phyloP scores from a whole-genome alignment of 2,113 vertebrate genomes.

The Pleuronectes platessa region DNA sequence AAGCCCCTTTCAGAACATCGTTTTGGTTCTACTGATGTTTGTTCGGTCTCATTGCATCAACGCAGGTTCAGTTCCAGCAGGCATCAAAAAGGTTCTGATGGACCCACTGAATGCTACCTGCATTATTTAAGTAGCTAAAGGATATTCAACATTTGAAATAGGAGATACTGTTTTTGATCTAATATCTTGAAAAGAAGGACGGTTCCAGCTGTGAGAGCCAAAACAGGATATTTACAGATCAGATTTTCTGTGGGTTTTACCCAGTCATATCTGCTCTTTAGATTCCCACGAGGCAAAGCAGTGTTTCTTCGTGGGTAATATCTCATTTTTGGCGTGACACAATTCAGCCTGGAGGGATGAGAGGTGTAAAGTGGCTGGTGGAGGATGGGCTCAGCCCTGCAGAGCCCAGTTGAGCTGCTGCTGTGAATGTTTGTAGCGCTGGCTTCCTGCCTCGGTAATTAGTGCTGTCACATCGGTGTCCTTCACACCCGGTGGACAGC shows the following conservation, averaged over 20 bases:
- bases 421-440: constrained; percentile 45
- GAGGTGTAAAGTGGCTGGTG: constrained; percentile 40
- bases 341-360: constrained; percentile 10
- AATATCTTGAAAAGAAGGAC: no score
- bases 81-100: background rate
- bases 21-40: no score
- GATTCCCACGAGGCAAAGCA: background rate
- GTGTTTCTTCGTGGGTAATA: constrained; percentile 6
- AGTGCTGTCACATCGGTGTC: constrained; percentile 81
- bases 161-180: no score
- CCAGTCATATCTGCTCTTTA: background rate
- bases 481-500: constrained; percentile 81
- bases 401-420: constrained; percentile 29
- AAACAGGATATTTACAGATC: background rate
- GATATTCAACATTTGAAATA: no score
- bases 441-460: constrained; percentile 79
- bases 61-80: background rate
- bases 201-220: no score
- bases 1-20: no score
- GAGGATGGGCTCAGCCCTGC: constrained; percentile 14
- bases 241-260: background rate
- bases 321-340: constrained; percentile 17
- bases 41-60: no score
- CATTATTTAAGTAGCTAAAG: background rate
- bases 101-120: background rate